Percentiles rank a stretch among this genome's conserved stretches.
phyloP scores from a whole-genome alignment of 2,113 vertebrate species.

The Ceuthmochares aereus region DNA sequence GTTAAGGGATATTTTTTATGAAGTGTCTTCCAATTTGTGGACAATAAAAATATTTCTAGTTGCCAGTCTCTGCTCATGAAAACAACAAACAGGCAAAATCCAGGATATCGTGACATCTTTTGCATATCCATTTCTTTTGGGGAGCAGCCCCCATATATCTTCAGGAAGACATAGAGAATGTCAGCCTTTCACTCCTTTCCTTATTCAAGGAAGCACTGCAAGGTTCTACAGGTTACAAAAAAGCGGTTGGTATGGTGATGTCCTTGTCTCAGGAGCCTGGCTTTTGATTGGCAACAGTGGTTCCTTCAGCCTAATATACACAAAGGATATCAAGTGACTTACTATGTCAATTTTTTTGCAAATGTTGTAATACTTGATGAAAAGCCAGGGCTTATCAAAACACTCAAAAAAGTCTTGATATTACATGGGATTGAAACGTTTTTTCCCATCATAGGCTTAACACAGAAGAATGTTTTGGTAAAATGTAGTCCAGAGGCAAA shows the following conservation, averaged over 20 bases:
- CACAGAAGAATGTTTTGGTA: neutral
- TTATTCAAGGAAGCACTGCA: neutral
- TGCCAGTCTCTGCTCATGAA: neutral
- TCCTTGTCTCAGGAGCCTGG: neutral
- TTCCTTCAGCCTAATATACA: neutral
- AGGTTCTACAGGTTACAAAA: neutral
- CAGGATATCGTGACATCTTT: neutral
- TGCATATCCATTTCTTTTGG: neutral
- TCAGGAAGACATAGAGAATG: neutral
- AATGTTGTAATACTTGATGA: neutral
- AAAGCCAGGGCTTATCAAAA: slow-evolving; percentile 31
- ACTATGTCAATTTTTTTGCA: neutral
- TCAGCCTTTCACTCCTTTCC: neutral
- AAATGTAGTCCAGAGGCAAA: neutral
- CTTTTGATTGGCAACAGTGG: neutral
- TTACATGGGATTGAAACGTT: neutral
- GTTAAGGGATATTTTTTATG: neutral
- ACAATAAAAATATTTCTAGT: neutral
- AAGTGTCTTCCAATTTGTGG: neutral
- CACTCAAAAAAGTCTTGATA: neutral
- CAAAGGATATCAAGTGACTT: neutral
- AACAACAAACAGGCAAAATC: neutral
- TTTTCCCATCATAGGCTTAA: neutral
- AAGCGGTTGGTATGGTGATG: neutral
- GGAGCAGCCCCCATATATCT: neutral